Conservation (phyloP, 1,140 invertebrate genomes). For the Drosophila sproati region DNA sequence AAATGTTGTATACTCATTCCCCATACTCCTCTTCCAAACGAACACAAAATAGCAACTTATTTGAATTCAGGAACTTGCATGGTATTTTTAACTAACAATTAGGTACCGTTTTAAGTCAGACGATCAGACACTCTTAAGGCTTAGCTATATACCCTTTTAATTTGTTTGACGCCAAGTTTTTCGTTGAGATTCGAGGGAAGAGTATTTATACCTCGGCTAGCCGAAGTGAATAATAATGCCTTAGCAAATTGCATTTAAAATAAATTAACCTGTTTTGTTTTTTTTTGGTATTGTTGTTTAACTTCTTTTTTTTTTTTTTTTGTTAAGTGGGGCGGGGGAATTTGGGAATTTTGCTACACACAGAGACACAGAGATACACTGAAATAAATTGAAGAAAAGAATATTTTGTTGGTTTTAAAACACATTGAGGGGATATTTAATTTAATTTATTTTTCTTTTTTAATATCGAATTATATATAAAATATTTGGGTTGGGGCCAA, state of each 20-base stretch:
- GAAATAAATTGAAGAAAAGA: constrained; percentile 79
- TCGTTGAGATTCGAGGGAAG: neutral
- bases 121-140: too few species aligned
- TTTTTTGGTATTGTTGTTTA: constrained; percentile 19
- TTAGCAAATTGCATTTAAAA: neutral
- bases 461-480: neutral
- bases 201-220: constrained; percentile 20
- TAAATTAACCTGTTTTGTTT: constrained; percentile 13
- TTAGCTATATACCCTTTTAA: constrained; percentile 3
- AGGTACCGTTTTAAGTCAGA: too few species aligned
- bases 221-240: neutral
- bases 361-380: constrained; percentile 81
- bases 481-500: constrained; percentile 2
- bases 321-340: constrained; percentile 39
- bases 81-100: too few species aligned
- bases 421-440: constrained; percentile 51
- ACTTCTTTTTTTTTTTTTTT: constrained; percentile 29
- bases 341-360: constrained; percentile 70
- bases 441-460: constrained; percentile 6
- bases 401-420: constrained; percentile 64
- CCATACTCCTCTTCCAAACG: too few species aligned
- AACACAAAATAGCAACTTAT: too few species aligned
- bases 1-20: neutral
- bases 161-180: neutral
- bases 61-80: too few species aligned